Evolutionary conservation across 1,140 invertebrate genomes (phyloP).

Genomic region (Mesaphorura yosii): DNA sequence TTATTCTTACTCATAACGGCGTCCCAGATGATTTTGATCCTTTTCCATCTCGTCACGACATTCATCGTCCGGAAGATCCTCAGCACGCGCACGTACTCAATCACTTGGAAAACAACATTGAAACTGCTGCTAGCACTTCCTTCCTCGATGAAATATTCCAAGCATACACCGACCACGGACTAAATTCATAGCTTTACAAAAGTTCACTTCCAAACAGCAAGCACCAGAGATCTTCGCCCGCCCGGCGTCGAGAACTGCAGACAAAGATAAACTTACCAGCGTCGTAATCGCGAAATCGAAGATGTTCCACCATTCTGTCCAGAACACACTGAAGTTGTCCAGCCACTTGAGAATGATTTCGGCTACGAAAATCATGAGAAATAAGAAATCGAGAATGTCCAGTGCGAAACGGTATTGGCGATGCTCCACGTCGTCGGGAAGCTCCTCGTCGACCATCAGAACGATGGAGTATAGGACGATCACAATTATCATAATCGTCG

Average conservation of each 20-base stretch:
- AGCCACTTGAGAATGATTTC: constrained; percentile 34
- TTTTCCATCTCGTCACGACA: constrained; percentile 32
- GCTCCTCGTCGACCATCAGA: constrained; percentile 12
- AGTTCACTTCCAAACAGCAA: too few relatives aligned
- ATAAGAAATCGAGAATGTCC: constrained; percentile 30
- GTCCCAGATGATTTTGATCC: constrained; percentile 30
- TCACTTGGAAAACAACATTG: constrained; percentile 11
- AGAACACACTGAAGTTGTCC: constrained; percentile 32
- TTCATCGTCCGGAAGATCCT: constrained; percentile 32
- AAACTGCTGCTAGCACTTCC: background rate
- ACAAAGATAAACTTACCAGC: too few relatives aligned
- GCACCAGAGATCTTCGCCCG: too few relatives aligned
- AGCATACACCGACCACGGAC: background rate
- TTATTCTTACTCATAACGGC: constrained; percentile 26
- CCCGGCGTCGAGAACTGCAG: too few relatives aligned
- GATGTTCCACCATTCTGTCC: constrained; percentile 33
- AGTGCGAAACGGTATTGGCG: background rate
- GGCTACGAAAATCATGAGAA: constrained; percentile 31
- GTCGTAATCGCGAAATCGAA: constrained; percentile 31
- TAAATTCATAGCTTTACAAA: background rate
- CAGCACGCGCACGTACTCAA: constrained; percentile 31
- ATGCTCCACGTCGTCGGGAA: background rate
- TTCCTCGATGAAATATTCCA: background rate
- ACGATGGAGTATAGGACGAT: constrained; percentile 22
- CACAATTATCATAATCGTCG: constrained; percentile 17